Evolutionary conservation across 2,797 vertebrate species (phyloP).

Genomic region (Glossophaga mutica): DNA sequence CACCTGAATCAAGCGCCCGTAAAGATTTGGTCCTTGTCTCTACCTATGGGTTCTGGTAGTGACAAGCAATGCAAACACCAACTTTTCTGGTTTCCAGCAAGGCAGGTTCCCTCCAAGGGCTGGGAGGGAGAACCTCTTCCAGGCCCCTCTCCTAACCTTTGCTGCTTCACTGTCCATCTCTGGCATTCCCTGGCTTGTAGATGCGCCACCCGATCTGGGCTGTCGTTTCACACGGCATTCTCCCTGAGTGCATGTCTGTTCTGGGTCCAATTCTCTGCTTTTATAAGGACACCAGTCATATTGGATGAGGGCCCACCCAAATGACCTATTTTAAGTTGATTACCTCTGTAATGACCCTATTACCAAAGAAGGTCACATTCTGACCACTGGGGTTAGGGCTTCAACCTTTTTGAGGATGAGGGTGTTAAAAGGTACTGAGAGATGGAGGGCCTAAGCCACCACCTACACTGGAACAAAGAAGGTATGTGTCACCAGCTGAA

Average conservation of each 20-base stretch:
- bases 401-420: background rate
- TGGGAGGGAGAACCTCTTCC: background rate
- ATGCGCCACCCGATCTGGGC: background rate
- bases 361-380: background rate
- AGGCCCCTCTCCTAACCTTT: background rate
- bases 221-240: background rate
- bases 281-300: background rate
- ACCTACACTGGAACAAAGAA: too few species aligned
- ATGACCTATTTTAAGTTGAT: background rate
- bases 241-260: background rate
- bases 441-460: too few species aligned
- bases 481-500: too few species aligned
- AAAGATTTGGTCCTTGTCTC: too few species aligned
- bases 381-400: background rate
- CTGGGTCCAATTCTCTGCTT: background rate
- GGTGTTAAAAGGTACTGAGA: too few species aligned
- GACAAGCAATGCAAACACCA: background rate
- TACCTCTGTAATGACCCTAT: background rate
- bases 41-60: too few species aligned
- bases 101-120: background rate
- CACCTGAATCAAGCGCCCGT: background rate
- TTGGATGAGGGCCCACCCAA: background rate
- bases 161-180: background rate
- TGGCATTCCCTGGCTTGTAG: background rate
- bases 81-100: background rate